Percentiles rank a stretch among this genome's conserved stretches.
These are phyloP conservation scores for Cottus gobio DNA, from an alignment of 2,113 vertebrate species.

Conservation along the genomic window DNA sequence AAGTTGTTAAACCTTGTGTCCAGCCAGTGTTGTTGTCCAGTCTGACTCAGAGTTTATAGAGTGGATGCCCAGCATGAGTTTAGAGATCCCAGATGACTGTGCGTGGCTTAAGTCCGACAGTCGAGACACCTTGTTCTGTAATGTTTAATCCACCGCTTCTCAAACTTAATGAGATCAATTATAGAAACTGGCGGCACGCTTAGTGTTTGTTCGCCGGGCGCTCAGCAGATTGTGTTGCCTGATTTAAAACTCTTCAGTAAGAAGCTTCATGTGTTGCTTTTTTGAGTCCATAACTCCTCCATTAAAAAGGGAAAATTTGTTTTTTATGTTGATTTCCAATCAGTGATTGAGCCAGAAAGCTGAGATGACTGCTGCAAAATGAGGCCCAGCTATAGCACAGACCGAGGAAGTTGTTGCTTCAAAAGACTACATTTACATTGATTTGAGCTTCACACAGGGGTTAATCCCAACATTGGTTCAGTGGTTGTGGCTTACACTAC, in stretches of 20 bases:
- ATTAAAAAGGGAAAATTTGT: background rate
- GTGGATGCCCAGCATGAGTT: background rate
- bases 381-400: background rate
- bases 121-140: slow-evolving; percentile 53
- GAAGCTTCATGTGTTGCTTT: slow-evolving; percentile 11
- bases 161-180: slow-evolving; percentile 67
- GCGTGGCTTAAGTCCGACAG: background rate
- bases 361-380: background rate
- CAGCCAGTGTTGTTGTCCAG: background rate
- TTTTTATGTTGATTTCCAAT: background rate
- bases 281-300: background rate
- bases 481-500: background rate
- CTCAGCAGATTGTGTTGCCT: slow-evolving; percentile 13
- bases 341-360: background rate
- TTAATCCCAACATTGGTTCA: background rate
- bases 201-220: slow-evolving; percentile 46
- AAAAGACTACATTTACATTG: no score
- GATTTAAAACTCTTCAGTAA: slow-evolving; percentile 44
- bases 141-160: slow-evolving; percentile 57
- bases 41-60: slow-evolving; percentile 2
- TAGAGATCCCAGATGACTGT: slow-evolving; percentile 32
- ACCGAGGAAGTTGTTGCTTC: background rate
- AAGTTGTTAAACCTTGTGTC: no score
- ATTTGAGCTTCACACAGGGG: background rate
- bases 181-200: slow-evolving; percentile 42